Evolutionary conservation across 2,113 vertebrate species (phyloP).

Genomic region (Brachyistius frenatus): DNA sequence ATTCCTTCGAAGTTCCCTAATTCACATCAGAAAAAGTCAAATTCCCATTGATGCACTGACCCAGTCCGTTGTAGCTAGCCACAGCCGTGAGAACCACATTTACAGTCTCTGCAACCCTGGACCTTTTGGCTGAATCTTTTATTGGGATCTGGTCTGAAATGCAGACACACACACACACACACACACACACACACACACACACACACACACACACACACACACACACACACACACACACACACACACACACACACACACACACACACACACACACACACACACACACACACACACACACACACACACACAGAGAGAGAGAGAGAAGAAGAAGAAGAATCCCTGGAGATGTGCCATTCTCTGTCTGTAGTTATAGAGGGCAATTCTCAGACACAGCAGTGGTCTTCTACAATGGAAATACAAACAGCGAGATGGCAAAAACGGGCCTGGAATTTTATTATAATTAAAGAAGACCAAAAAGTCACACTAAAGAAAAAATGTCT

Average conservation of each 20-base stretch:
- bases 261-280: constrained; percentile 6
- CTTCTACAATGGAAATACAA: constrained; percentile 55
- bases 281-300: neutral
- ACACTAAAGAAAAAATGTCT: constrained; percentile 13
- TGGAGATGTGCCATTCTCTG: constrained; percentile 60
- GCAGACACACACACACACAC: constrained; percentile 3
- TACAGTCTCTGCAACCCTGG: constrained; percentile 63
- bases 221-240: constrained; percentile 7
- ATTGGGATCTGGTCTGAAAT: constrained; percentile 66
- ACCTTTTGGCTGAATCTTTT: constrained; percentile 75
- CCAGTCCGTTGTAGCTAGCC: constrained; percentile 31
- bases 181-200: constrained; percentile 8
- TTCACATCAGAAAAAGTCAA: constrained; percentile 62
- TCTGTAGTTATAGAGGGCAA: constrained; percentile 52
- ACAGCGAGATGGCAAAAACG: constrained; percentile 28
- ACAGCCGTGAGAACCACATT: constrained; percentile 75
- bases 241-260: constrained; percentile 4
- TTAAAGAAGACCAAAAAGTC: constrained; percentile 18
- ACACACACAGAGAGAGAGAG: constrained; percentile 10
- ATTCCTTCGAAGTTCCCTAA: constrained; percentile 20
- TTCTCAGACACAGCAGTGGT: constrained; percentile 71
- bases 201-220: neutral
- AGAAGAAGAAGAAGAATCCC: constrained; percentile 57
- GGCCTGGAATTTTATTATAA: constrained; percentile 30
- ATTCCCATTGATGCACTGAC: constrained; percentile 66